Base-by-base conservation (phyloP, 2,888 invertebrate genomes). In the Tipula lateralis region DNA sequence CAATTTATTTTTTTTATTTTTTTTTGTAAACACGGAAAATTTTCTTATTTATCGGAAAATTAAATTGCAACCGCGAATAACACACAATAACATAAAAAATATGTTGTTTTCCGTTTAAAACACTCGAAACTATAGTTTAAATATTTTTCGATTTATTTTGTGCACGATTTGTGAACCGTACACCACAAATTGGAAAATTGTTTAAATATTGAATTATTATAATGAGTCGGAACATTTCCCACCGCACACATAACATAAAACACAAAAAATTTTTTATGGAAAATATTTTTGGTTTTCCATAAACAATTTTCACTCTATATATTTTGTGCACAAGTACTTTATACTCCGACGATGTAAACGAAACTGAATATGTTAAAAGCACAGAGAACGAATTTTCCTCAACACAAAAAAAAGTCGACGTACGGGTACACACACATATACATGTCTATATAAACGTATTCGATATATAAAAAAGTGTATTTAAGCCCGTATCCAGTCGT, bases 281-380 rank as follows among this genome's bases (percentile, higher is more conserved):
- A 66, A 24, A 66, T 24, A 13, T 9, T 24, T 50, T 50, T 50
- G 4, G 4, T 24, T 66, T 66, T 66, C 66, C 66, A 66, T 24
- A 66, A 66, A 66, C 66, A 66, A 66, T 66, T 66, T 66, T 66
- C 66, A 66, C 66, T 66, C 66, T 66, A 24, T 66, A 24, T 24
- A 12, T 66, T 66, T 66, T 24, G 66, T 66, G 24, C 19, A 66
- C 66, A 66, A 66, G 66, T 66, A 9, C 66, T 19, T 66, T 66
- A 66, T 66, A 24, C 66, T 66, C 66, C 66, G 66, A 66, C 66
- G 66, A 24, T 66, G 19, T 66, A 66, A 66, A 24, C 66, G 66
- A 66, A 66, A 66, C 66, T 66, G 66, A 66, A 66, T n/a, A n/a
- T 66, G 66, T 9, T 24, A 66, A 66, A 66, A 66, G 66, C 66